Conservation (phyloP, 2,888 invertebrate genomes). For the Operophtera brumata region DNA sequence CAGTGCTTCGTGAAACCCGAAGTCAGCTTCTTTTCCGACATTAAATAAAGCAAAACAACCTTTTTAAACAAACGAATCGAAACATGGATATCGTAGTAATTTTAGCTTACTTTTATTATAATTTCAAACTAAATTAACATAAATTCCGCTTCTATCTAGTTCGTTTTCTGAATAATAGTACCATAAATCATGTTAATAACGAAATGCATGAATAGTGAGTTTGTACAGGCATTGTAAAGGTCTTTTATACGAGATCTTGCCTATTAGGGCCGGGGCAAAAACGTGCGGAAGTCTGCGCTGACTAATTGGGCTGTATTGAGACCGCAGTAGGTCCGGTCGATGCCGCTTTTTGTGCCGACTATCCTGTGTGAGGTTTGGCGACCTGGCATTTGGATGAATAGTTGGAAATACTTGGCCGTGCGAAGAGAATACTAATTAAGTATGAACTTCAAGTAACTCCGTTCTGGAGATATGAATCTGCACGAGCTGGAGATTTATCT, state of each 20-base stretch:
- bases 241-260: constrained; percentile 58
- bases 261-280: constrained; percentile 73
- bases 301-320: constrained; percentile 75
- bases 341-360: constrained; percentile 46
- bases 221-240: constrained; percentile 50
- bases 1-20: neutral
- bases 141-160: constrained; percentile 31
- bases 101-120: constrained; percentile 31
- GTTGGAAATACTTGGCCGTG: constrained; percentile 17
- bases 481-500: constrained; percentile 25
- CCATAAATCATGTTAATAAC: constrained; percentile 38
- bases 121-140: constrained; percentile 33
- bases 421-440: constrained; percentile 28
- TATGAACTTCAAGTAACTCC: constrained; percentile 27
- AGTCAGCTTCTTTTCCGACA: neutral
- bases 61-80: constrained; percentile 21
- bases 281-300: constrained; percentile 72
- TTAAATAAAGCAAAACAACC: neutral
- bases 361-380: constrained; percentile 35
- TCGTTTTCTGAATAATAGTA: constrained; percentile 34
- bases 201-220: constrained; percentile 27
- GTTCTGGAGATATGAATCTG: constrained; percentile 22
- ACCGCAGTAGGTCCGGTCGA: constrained; percentile 51
- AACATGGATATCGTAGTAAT: constrained; percentile 19
- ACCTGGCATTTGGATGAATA: constrained; percentile 36